Conservation (phyloP, 2,888 invertebrate genomes). For the Sipha maydis region DNA sequence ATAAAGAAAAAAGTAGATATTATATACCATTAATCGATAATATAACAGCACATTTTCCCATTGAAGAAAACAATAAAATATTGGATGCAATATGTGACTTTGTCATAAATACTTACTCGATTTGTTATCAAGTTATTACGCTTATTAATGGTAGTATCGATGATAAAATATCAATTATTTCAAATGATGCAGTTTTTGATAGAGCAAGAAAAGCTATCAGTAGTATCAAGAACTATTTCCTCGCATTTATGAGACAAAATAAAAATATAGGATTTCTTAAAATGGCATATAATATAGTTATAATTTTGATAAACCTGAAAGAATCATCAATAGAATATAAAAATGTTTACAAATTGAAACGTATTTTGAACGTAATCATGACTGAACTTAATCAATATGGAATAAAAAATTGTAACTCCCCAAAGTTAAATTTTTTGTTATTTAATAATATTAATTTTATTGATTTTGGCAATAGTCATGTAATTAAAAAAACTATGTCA, state of each 20-base stretch:
- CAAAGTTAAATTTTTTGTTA: neutral
- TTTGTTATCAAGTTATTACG: neutral
- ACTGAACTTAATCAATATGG: neutral
- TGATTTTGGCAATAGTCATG: neutral
- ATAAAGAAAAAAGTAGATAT: neutral
- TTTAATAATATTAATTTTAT: conserved; percentile 17
- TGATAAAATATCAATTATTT: neutral
- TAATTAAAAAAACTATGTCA: neutral
- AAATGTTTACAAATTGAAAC: neutral
- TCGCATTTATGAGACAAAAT: neutral
- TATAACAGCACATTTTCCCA: neutral
- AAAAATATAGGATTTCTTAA: neutral
- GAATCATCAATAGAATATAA: neutral
- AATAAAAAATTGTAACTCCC: neutral
- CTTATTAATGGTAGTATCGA: neutral
- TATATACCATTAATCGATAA: neutral
- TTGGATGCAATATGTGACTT: neutral
- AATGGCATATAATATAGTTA: neutral
- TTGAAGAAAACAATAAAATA: neutral
- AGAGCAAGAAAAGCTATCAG: neutral
- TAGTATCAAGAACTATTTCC: neutral
- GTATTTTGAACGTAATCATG: neutral
- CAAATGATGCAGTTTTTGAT: neutral
- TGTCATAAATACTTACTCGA: neutral
- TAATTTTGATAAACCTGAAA: neutral